phyloP scores from a whole-genome alignment of 2,888 invertebrate species.

The Pharmacophagus antenor region DNA sequence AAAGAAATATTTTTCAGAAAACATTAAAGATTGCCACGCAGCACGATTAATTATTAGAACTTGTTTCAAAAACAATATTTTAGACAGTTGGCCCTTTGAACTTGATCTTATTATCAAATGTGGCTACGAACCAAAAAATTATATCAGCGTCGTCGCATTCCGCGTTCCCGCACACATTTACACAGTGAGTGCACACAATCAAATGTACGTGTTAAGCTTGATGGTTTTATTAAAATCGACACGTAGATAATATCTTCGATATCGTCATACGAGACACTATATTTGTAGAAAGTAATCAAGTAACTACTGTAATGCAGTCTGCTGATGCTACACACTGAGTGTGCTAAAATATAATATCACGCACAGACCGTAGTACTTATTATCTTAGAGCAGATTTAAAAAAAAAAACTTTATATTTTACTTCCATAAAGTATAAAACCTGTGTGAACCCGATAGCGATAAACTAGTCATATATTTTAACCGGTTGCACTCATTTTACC shows the following conservation, averaged over 20 bases:
- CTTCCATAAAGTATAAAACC: not conserved
- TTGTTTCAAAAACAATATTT: conserved; percentile 54
- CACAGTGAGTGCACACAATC: conserved; percentile 42
- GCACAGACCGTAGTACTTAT: not conserved
- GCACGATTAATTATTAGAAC: conserved; percentile 4
- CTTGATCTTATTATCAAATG: conserved; percentile 77
- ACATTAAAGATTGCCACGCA: not conserved
- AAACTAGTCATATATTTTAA: conserved; percentile 2
- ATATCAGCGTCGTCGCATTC: conserved; percentile 70
- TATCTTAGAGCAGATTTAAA: not conserved
- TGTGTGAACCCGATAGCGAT: not conserved
- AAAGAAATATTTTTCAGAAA: not conserved
- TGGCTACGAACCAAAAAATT: conserved; percentile 59
- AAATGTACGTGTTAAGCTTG: conserved; percentile 9
- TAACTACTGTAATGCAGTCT: no score
- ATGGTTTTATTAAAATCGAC: conserved; percentile 2
- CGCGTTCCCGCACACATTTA: conserved; percentile 55
- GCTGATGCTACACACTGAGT: no score
- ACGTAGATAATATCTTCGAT: not conserved
- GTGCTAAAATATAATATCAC: no score
- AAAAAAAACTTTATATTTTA: not conserved
- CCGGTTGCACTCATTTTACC: conserved; percentile 1
- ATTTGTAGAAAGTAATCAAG: not conserved
- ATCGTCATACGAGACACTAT: not conserved
- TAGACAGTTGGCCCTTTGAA: conserved; percentile 67